A percentile compares a stretch with the other conserved stretches of the same genome.
phyloP scores from a whole-genome alignment of 1,140 invertebrate genomes.

The Sminthurides bifidus region DNA sequence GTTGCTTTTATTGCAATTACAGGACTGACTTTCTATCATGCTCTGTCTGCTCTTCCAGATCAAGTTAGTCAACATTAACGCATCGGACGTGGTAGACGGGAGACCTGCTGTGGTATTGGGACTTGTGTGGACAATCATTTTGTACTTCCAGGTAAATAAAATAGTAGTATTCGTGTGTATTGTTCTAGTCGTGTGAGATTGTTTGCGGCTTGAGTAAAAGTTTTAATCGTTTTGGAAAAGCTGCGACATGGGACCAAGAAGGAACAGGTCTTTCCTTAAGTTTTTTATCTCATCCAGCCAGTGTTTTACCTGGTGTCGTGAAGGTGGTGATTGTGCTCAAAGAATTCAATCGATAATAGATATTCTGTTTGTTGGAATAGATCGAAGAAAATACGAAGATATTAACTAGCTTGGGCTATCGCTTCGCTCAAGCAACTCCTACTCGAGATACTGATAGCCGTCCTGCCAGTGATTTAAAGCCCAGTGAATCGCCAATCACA shows the following conservation, averaged over 20 bases:
- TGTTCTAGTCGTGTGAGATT: neutral
- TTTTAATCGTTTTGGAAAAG: neutral
- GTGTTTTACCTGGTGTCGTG: no score
- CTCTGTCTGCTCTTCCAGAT: constrained; percentile 48
- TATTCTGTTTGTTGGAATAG: constrained; percentile 41
- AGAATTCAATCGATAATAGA: no score
- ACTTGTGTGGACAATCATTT: constrained; percentile 97
- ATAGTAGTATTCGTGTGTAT: neutral
- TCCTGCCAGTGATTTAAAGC: constrained; percentile 19
- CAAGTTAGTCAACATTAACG: constrained; percentile 97
- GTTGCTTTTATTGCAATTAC: neutral
- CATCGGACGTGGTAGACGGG: constrained; percentile 94
- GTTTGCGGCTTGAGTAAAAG: neutral
- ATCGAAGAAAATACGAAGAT: constrained; percentile 91
- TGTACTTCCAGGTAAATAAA: constrained; percentile 90
- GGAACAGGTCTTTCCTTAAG: no score
- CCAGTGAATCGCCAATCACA: constrained; percentile 19
- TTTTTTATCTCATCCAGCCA: no score
- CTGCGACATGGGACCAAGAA: neutral
- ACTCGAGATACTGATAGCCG: constrained; percentile 38
- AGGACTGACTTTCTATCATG: neutral
- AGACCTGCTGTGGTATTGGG: constrained; percentile 92
- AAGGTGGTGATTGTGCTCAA: no score
- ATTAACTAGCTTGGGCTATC: constrained; percentile 70
- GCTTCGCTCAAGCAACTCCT: constrained; percentile 56